Conservation (phyloP, 2,888 invertebrate genomes). For the Syrphus vitripennis region DNA sequence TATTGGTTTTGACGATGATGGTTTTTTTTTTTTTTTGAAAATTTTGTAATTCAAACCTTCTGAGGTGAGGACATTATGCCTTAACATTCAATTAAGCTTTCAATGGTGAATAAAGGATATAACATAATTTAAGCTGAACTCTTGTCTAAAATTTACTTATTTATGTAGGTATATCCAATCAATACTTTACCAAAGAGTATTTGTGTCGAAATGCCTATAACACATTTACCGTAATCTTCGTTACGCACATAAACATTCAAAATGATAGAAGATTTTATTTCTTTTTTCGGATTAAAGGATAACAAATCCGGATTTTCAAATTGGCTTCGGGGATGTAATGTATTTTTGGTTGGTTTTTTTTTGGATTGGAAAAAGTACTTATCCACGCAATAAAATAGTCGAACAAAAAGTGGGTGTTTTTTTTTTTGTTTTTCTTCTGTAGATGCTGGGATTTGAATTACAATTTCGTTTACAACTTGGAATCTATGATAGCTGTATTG, state of each 20-base stretch:
- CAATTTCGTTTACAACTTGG: not conserved
- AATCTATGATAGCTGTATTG: not conserved
- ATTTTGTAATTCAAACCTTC: not conserved
- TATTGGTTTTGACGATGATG: conserved; percentile 7
- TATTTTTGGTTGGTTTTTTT: not conserved
- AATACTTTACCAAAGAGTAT: conserved; percentile 3
- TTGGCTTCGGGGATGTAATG: not conserved
- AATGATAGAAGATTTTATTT: not conserved
- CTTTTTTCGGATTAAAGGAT: not conserved
- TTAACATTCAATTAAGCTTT: conserved; percentile 9
- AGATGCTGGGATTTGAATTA: not conserved
- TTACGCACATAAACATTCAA: not conserved
- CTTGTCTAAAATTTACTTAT: not conserved
- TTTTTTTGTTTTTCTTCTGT: not conserved
- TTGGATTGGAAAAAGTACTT: not conserved
- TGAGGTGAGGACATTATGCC: not conserved
- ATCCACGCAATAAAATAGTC: not conserved
- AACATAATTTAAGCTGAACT: not conserved
- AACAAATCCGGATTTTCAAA: not conserved
- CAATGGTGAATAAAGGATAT: not conserved
- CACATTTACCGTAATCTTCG: not conserved
- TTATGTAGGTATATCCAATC: not conserved
- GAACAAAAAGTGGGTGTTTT: not conserved
- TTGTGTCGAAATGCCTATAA: not conserved
- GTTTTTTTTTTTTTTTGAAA: not conserved